Evolutionary conservation across 2,888 invertebrate genomes (phyloP), one percentile per base, ranked within the genome.

Genomic region (Temnothorax ravouxi): DNA sequence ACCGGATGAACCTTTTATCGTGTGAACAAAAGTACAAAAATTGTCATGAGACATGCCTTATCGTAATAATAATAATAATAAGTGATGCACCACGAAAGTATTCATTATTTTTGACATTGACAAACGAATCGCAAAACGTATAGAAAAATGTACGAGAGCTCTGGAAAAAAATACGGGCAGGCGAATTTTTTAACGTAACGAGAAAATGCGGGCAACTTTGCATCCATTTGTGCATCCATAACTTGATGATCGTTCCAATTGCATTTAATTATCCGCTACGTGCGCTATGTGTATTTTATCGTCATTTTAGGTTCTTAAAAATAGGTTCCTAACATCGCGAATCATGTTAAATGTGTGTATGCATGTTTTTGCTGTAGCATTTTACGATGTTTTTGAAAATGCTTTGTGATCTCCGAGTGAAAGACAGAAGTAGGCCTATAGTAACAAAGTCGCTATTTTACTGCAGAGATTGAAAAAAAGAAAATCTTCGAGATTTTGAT

Each of bases 311-410:
- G 86, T 89, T 79, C 77, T 89, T 88, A 87, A 87, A 90, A 88
- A 92, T 93, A 92, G 91, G 91, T 93, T 93, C 92, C 92, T 92
- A 59, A 47, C 72, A 92, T 25, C 66, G 88, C 86, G 90, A 88
- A 92, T 92, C 89, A 86, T 87, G 85, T 91, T 88, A 90, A 85
- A 87, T 85, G 89, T 85, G 87, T 85, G 86, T 89, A 86, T 85
- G 82, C 86, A 86, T 87, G 72, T 89, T 87, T 34, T 88, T 89
- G 71, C 80, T 47, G 34, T 54, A 81, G 41, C 64, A 86, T 89
- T 87, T 89, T 84, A 88, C 61, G 91, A 92, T 93, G 91, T 93
- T 92, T 93, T 88, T 92, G 91, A 93, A 93, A 93, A 93, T 91
- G 93, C 93, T 93, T 92, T 89, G 92, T 88, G 92, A 93, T 93